These are phyloP conservation scores for Hydrochoerus hydrochaeris DNA, from an alignment of 2,113 vertebrate genomes.

Conservation along the genomic window DNA sequence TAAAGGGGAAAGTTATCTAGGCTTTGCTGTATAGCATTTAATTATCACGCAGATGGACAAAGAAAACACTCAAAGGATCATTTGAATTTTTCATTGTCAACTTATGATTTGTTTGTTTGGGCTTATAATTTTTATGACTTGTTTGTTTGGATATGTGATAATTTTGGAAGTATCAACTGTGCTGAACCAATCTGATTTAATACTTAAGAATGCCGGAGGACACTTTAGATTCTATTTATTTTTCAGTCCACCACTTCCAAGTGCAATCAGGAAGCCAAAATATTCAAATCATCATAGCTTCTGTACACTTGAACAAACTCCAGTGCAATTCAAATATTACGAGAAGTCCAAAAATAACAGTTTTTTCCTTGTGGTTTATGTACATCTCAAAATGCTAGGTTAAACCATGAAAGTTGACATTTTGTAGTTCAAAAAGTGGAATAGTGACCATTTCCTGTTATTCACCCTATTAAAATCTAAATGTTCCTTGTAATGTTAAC, in stretches of 20 bases:
- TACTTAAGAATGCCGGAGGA: constrained; percentile 32
- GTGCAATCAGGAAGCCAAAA: constrained; percentile 38
- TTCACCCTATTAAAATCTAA: constrained; percentile 34
- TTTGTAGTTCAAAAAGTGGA: constrained; percentile 34
- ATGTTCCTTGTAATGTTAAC: background rate
- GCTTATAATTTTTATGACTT: constrained; percentile 37
- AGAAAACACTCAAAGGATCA: background rate
- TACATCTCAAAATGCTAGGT: constrained; percentile 53
- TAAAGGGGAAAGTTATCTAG: background rate
- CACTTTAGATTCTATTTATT: constrained; percentile 46
- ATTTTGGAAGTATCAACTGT: constrained; percentile 51
- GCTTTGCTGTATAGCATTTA: background rate
- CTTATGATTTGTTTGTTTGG: constrained; percentile 36
- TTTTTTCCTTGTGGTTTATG: constrained; percentile 32
- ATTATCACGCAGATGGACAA: background rate
- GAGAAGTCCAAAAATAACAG: constrained; percentile 12
- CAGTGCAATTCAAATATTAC: background rate
- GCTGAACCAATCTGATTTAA: constrained; percentile 47
- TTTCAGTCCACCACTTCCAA: constrained; percentile 44
- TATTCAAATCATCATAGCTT: background rate
- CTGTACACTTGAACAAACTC: constrained; percentile 41
- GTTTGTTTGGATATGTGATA: constrained; percentile 35
- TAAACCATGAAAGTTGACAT: constrained; percentile 42
- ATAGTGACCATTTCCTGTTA: constrained; percentile 24
- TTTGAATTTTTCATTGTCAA: background rate